Evolutionary conservation across 64 coral and sea anemone species (phyloP), one percentile per base, ranked within the genome.

Genomic region (Dendronephthya gigantea): DNA sequence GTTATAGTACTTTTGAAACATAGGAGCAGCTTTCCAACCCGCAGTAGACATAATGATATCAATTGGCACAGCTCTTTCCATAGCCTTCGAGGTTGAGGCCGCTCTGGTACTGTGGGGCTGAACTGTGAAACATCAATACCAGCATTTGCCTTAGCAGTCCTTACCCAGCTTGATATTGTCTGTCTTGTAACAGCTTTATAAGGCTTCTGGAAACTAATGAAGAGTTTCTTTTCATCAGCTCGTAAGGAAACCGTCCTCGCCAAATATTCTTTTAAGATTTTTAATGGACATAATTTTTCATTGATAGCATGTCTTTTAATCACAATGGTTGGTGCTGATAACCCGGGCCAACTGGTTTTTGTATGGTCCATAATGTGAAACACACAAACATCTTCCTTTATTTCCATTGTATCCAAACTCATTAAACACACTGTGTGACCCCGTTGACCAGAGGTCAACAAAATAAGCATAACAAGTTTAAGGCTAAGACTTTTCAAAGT

Each of bases 181-280:
- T 3, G 19, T 30, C 58, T 22, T 5, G 6, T 66, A 15, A 66
- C 14, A 7, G 19, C 29, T 30, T 66, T 66, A 66, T 66, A 66
- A 66, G 58, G 58, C 22, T 66, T 66, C 19, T 66, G 19, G 14
- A 66, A 66, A 66, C 58, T 22, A 40, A 88, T 35, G 25, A 83
- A 58, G 32, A 48, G 83, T 25, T 84, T 23, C 33, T 82, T 17
- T 35, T 82, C 36, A 7, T 16, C 79, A 35, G 33, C 38, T 35
- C 79, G 8, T 1, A 19, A 82, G 35, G 34, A 39, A 33, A 25
- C 35, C 30, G 75, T 36, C 35, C 75, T n/a, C 17, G 14, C 82
- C 35, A 85, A 85, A 25, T 85, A 50, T 13, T 85, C 83, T 27
- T 85, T 49, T 25, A 58, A 49, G 51, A 35, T 58, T 29, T 35